Percentiles rank a stretch among this genome's conserved stretches.
Evolutionary conservation across 2,113 vertebrate species (phyloP).

Genomic region (Halichoeres trimaculatus): DNA sequence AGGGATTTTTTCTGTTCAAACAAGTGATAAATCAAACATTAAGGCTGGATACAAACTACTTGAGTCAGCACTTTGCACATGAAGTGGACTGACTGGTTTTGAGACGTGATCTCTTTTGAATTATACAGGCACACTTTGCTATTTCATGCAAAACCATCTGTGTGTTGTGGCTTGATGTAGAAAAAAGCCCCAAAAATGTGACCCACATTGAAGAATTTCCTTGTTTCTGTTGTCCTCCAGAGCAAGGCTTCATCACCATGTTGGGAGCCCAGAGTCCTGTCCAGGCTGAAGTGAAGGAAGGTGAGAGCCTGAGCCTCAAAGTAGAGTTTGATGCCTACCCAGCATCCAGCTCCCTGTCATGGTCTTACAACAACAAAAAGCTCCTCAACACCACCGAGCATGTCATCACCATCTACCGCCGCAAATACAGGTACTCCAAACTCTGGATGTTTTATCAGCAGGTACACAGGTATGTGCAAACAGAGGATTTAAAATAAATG

Average conservation of each 20-base stretch:
- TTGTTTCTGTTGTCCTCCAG: constrained; percentile 69
- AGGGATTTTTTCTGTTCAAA: not conserved
- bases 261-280: constrained; percentile 82
- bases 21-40: not conserved
- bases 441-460: not conserved
- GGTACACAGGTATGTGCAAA: not conserved
- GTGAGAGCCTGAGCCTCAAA: constrained; percentile 89
- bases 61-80: not conserved
- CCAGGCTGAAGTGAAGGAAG: constrained; percentile 88
- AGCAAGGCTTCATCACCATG: constrained; percentile 89
- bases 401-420: constrained; percentile 84
- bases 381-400: constrained; percentile 92
- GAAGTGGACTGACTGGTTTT: not conserved
- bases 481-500: not conserved
- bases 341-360: constrained; percentile 82
- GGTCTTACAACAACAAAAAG: constrained; percentile 88
- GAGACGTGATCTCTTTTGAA: not conserved
- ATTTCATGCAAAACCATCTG: not conserved
- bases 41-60: not conserved
- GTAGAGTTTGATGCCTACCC: constrained; percentile 92
- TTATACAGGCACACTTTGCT: not conserved
- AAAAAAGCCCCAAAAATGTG: too few species aligned
- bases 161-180: not conserved
- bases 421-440: constrained; percentile 87
- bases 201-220: too few species aligned